These are phyloP conservation scores for Nephrotoma flavescens DNA, from an alignment of 2,888 invertebrate species.

Conservation along the genomic window DNA sequence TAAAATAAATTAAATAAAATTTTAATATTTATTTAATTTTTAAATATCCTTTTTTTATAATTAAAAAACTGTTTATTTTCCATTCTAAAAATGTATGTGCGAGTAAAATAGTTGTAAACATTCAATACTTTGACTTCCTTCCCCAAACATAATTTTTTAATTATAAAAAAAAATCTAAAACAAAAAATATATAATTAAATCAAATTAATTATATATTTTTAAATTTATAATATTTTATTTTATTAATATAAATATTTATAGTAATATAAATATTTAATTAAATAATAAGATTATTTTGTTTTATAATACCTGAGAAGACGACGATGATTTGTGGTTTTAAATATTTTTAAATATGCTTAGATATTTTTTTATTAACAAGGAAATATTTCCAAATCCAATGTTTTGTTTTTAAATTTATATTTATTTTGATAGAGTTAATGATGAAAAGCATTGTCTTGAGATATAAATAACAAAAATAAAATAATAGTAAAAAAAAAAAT, in stretches of 20 bases:
- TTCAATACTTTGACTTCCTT: background rate
- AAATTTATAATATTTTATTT: background rate
- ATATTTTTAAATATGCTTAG: background rate
- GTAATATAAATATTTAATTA: background rate
- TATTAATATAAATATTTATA: background rate
- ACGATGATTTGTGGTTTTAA: background rate
- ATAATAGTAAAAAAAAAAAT: background rate
- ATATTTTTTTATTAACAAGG: background rate
- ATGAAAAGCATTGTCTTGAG: background rate
- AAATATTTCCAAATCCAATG: background rate
- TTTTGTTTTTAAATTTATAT: background rate
- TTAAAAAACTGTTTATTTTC: background rate
- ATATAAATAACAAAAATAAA: background rate
- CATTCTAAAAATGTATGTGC: background rate
- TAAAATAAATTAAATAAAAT: background rate
- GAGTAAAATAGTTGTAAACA: background rate
- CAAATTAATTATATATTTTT: background rate
- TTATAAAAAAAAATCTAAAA: background rate
- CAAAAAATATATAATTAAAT: background rate
- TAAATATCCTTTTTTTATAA: background rate
- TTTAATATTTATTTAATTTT: background rate
- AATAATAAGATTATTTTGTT: background rate
- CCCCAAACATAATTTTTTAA: background rate
- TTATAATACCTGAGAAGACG: background rate
- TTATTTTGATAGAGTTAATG: background rate